These are phyloP conservation scores for Dicerorhinus sumatrensis DNA, from an alignment of 2,113 vertebrate genomes.

Conservation along the genomic window DNA sequence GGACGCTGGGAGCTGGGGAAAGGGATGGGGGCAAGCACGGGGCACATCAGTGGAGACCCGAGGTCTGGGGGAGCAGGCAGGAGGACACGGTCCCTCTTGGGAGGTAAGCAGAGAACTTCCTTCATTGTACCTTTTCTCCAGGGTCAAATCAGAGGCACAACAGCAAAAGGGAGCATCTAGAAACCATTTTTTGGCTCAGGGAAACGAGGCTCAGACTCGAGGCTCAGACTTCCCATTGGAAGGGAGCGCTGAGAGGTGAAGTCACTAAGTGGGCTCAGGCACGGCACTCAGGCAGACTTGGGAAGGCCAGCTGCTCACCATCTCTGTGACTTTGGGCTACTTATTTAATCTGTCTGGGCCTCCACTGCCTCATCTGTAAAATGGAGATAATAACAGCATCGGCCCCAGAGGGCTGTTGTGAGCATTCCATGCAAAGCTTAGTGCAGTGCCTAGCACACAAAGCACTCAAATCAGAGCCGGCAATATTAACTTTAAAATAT, in stretches of 20 bases:
- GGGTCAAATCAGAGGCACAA: background rate
- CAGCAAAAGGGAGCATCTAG: background rate
- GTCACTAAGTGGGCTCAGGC: background rate
- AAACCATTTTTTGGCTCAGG: background rate
- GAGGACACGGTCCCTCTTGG: background rate
- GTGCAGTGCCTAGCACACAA: background rate
- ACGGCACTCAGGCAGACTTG: background rate
- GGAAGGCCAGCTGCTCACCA: background rate
- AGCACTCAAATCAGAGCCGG: background rate
- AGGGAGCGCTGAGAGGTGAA: background rate
- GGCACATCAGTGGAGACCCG: rapidly evolving
- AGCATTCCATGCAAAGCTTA: background rate
- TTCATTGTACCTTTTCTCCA: background rate
- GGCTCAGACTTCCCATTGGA: background rate
- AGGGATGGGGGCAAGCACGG: background rate
- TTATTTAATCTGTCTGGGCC: background rate
- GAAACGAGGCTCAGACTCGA: background rate
- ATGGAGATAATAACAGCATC: background rate
- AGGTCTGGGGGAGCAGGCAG: background rate
- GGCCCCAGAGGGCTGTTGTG: rapidly evolving
- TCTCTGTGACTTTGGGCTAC: background rate
- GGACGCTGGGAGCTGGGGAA: background rate
- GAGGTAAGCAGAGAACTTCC: background rate
- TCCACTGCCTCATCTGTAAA: background rate
- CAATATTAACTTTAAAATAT: background rate